These are phyloP conservation scores for Euura lappo DNA, from an alignment of 1,140 invertebrate genomes.

Conservation along the genomic window DNA sequence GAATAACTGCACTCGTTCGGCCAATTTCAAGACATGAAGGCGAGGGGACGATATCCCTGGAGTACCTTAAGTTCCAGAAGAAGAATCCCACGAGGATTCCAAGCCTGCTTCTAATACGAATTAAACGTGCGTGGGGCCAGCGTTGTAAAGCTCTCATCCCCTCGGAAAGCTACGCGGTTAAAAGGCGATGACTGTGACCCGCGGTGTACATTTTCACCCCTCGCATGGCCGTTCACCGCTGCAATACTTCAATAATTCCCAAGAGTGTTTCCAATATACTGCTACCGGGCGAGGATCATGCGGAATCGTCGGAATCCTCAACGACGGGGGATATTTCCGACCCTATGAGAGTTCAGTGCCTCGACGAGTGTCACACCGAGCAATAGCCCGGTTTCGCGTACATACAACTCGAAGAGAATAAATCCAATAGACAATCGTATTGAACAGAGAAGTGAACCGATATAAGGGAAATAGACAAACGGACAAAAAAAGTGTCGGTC, in stretches of 20 bases:
- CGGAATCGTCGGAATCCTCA: no score
- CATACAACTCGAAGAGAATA: no score
- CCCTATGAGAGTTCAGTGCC: no score
- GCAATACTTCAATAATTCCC: neutral
- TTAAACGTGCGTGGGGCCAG: neutral
- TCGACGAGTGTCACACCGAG: no score
- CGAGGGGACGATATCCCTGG: neutral
- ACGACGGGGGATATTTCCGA: no score
- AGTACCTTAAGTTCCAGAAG: neutral
- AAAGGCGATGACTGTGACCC: neutral
- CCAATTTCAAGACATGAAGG: no score
- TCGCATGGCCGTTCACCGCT: neutral
- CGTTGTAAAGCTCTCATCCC: neutral
- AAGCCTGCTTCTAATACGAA: neutral
- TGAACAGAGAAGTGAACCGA: no score
- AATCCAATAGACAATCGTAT: no score
- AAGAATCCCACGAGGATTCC: slow-evolving; percentile 1
- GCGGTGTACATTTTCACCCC: neutral
- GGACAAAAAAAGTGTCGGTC: no score
- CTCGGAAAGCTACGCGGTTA: neutral
- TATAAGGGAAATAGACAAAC: no score
- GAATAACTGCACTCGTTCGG: neutral
- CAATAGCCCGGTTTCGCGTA: no score
- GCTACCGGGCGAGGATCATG: neutral
- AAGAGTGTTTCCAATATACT: neutral